Evolutionary conservation across 1,140 invertebrate genomes (phyloP).

Genomic region (Aphis gossypii): DNA sequence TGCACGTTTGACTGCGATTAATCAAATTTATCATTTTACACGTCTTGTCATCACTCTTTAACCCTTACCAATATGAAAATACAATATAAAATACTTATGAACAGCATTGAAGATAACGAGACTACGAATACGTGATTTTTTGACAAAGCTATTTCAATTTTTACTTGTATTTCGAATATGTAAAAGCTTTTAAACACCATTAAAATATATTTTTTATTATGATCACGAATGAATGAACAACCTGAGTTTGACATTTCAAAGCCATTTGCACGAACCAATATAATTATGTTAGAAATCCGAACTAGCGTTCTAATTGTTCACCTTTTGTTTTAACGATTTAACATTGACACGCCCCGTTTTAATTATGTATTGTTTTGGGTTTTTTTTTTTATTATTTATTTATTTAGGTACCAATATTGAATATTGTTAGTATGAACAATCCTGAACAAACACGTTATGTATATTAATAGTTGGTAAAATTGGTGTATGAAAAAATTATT

Average conservation of each 20-base stretch:
- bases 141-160: background rate
- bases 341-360: background rate
- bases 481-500: background rate
- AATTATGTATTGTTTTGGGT: background rate
- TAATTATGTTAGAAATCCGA: background rate
- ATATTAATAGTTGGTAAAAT: background rate
- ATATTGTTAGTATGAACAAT: slow-evolving; percentile 1
- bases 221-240: background rate
- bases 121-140: background rate
- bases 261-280: background rate
- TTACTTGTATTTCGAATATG: slow-evolving; percentile 6
- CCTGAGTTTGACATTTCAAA: background rate
- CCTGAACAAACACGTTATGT: background rate
- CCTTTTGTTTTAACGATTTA: background rate
- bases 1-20: background rate
- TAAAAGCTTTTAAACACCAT: background rate
- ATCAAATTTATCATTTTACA: slow-evolving; percentile 3
- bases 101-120: background rate
- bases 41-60: background rate
- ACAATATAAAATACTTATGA: background rate
- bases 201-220: background rate
- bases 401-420: background rate
- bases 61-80: background rate
- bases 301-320: background rate
- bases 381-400: background rate